These are phyloP conservation scores for Cebidichthys violaceus DNA, from an alignment of 2,113 vertebrate genomes.

Conservation along the genomic window DNA sequence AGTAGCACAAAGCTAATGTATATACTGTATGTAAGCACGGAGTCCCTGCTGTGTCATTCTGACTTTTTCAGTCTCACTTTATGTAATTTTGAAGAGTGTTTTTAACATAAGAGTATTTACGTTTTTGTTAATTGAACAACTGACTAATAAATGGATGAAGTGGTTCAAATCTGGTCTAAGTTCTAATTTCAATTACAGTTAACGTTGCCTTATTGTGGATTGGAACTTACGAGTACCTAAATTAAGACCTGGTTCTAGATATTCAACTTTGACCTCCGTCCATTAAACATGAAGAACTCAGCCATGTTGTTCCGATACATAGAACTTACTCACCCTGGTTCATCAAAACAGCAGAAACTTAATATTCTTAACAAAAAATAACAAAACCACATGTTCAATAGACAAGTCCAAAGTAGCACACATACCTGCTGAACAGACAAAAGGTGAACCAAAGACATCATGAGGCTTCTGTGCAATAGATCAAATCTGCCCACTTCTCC, in stretches of 20 bases:
- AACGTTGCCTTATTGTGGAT: neutral
- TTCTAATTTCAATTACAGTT: neutral
- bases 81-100: constrained; percentile 60
- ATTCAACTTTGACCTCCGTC: neutral
- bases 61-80: constrained; percentile 30
- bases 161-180: constrained; percentile 62
- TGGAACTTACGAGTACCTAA: neutral
- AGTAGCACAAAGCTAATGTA: constrained; percentile 60
- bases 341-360: neutral
- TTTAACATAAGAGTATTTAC: constrained; percentile 61
- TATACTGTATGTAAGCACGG: constrained; percentile 71
- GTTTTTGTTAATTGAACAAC: constrained; percentile 64
- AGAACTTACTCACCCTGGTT: neutral
- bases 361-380: neutral
- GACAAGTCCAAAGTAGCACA: neutral
- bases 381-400: neutral
- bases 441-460: constrained; percentile 12
- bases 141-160: constrained; percentile 81
- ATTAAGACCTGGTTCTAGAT: neutral
- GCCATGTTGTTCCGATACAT: neutral
- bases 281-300: neutral
- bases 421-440: neutral
- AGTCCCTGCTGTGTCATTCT: constrained; percentile 36
- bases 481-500: too few relatives aligned
- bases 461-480: neutral